Evolutionary conservation across 2,113 vertebrate species (phyloP).

Genomic region (Melierax canorus): DNA sequence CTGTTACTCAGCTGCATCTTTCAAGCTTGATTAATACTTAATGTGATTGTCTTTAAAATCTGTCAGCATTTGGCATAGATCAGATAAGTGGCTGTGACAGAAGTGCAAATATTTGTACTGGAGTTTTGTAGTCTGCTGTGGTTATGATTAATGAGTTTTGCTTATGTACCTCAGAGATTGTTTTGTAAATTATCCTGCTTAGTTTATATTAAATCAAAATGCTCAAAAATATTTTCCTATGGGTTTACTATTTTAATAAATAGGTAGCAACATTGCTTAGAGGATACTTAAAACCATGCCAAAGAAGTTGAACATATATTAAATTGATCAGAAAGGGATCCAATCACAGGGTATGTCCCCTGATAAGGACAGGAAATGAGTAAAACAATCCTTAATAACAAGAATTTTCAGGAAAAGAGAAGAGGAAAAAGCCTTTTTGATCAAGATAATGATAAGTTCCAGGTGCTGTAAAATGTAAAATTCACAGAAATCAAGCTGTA

Average conservation of each 20-base stretch:
- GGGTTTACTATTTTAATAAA: constrained; percentile 34
- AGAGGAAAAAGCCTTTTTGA: neutral
- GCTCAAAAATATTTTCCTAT: constrained; percentile 23
- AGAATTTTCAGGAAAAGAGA: neutral
- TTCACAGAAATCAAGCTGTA: neutral
- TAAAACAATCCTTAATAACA: neutral
- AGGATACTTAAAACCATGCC: neutral
- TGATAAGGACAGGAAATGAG: neutral
- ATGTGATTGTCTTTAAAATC: constrained; percentile 76
- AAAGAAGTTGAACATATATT: neutral
- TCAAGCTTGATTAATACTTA: constrained; percentile 77
- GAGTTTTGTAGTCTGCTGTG: constrained; percentile 34
- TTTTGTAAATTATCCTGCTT: constrained; percentile 64
- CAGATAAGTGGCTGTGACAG: constrained; percentile 58
- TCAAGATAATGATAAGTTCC: neutral
- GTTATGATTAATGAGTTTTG: constrained; percentile 70
- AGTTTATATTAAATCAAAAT: constrained; percentile 43
- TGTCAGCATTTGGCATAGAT: constrained; percentile 68
- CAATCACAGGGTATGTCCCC: neutral
- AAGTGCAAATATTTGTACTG: constrained; percentile 75
- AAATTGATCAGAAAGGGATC: neutral
- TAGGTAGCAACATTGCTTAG: constrained; percentile 16
- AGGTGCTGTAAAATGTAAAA: neutral
- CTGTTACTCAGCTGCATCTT: constrained; percentile 55
- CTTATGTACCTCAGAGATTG: constrained; percentile 66